Evolutionary conservation across 2,113 vertebrate species (phyloP), one percentile per base, ranked within the genome.

Genomic region (Melospiza georgiana): DNA sequence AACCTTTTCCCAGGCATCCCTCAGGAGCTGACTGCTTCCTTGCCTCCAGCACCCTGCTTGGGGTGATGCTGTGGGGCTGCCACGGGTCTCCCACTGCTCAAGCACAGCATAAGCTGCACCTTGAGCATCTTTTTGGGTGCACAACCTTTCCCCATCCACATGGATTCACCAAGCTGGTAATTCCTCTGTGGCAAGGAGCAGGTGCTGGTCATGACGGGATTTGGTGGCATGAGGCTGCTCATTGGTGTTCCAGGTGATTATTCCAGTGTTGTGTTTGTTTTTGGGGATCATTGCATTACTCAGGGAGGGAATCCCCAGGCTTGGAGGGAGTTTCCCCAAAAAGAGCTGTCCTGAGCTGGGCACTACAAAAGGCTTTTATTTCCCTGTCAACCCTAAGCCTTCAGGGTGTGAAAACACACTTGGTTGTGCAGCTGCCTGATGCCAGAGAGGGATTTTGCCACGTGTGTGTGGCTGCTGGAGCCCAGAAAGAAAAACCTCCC

Each of bases 401-500:
- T 87, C 51, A 33, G 65, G 74, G 27, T 67, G 6, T 78, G 61
- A 33, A 65, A 72, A 84, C 14, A 37, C 17, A 8, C 65, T 55
- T 8, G 11, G 41, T 10, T 19, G 7, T 65, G 5, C 8, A 2
- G 15, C 37, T 81, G 28, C 0, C 1, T 1, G 5, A 17, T 76
- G 63, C 63, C 68, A n/a, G 21, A 66, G 33, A 39, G 15, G 14
- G 54, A 24, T 84, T 87, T 82, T 51, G 22, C 43, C 48, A 18
- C 0, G 0, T 48, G 43, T 72, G 7, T 0, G 0, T 41, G n/a
- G 24, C 21, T 12, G 15, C 16, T 55, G 54, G 7, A 68, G 15
- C 33, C 17, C 0, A 1, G 19, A 24, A 59, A 48, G 21, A 54
- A 76, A 35, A 76, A 27, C 2, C 6, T 30, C 12, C 15, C 4